A percentile compares a stretch with the other conserved stretches of the same genome.
Conservation (phyloP, 2,797 vertebrate genomes). For the Trematomus bernacchii region DNA sequence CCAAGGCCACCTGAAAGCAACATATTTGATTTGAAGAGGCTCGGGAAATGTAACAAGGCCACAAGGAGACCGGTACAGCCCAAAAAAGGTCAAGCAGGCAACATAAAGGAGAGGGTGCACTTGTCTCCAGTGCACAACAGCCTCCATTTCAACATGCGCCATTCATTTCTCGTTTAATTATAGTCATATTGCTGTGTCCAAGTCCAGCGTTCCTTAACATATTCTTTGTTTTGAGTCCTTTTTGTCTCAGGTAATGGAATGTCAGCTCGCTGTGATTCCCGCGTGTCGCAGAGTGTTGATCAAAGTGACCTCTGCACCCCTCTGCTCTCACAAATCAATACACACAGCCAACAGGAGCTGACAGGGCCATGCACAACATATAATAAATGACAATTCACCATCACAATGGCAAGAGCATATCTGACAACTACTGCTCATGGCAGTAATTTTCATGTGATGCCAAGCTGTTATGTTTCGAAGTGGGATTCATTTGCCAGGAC, state of each 20-base stretch:
- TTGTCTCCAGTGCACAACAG: conserved; percentile 79
- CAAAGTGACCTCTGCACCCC: conserved; percentile 93
- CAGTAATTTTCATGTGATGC: conserved; percentile 90
- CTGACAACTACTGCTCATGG: conserved; percentile 91
- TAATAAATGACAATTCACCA: conserved; percentile 93
- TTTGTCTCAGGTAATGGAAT: conserved; percentile 91
- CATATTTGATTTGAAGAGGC: conserved; percentile 70
- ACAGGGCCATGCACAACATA: conserved; percentile 90
- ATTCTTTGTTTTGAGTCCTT: conserved; percentile 89
- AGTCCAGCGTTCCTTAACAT: conserved; percentile 88
- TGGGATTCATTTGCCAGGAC: conserved; percentile 90
- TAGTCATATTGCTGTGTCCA: conserved; percentile 88
- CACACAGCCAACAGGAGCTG: conserved; percentile 85
- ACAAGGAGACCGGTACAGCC: conserved; percentile 45
- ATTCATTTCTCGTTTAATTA: conserved; percentile 90
- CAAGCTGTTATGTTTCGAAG: conserved; percentile 90
- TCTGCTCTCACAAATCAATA: conserved; percentile 92
- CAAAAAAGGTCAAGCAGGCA: conserved; percentile 86
- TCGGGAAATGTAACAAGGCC: conserved; percentile 47
- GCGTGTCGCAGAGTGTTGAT: conserved; percentile 89
- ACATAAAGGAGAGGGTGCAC: conserved; percentile 78
- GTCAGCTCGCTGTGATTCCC: conserved; percentile 89
- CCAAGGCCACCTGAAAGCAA: conserved; percentile 40
- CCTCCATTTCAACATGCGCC: conserved; percentile 73
- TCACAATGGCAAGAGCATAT: conserved; percentile 86